Percentiles rank a stretch among this genome's conserved stretches.
These are phyloP conservation scores for Echinarachnius parma DNA, from an alignment of 53 echinoderm and acorn worm species.

Conservation along the genomic window DNA sequence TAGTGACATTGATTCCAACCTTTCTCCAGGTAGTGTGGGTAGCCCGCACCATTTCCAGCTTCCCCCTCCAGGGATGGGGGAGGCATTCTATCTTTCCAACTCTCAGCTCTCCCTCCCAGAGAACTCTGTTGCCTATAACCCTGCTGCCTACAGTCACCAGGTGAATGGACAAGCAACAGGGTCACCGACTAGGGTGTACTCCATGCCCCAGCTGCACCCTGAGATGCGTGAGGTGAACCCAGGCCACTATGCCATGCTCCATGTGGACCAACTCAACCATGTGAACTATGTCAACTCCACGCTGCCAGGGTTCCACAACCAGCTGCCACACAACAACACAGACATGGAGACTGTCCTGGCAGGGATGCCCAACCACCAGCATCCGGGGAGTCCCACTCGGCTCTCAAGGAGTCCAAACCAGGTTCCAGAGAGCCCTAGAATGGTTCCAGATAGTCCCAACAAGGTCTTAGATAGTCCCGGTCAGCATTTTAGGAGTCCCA, in stretches of 20 bases:
- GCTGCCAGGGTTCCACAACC: slow-evolving; percentile 23
- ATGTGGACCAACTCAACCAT: slow-evolving; percentile 65
- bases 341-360: slow-evolving; percentile 38
- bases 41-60: slow-evolving; percentile 79
- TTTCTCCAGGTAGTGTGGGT: slow-evolving; percentile 79
- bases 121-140: slow-evolving; percentile 52
- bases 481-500: too few species aligned
- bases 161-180: slow-evolving; percentile 26
- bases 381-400: slow-evolving; percentile 34
- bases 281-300: too few species aligned
- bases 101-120: slow-evolving; percentile 63
- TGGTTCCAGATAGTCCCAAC: too few species aligned
- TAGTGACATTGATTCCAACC: slow-evolving; percentile 89
- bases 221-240: slow-evolving; percentile 76
- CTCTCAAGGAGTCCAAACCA: too few species aligned
- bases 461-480: too few species aligned
- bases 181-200: slow-evolving; percentile 48
- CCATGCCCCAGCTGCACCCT: slow-evolving; percentile 58
- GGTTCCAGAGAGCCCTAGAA: too few species aligned
- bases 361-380: slow-evolving; percentile 8
- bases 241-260: slow-evolving; percentile 64
- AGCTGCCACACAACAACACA: slow-evolving; percentile 1
- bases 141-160: slow-evolving; percentile 36
- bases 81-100: slow-evolving; percentile 35
- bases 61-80: slow-evolving; percentile 54